These are phyloP conservation scores for Anadara kagoshimensis DNA, from an alignment of 1,140 invertebrate species.

Conservation along the genomic window DNA sequence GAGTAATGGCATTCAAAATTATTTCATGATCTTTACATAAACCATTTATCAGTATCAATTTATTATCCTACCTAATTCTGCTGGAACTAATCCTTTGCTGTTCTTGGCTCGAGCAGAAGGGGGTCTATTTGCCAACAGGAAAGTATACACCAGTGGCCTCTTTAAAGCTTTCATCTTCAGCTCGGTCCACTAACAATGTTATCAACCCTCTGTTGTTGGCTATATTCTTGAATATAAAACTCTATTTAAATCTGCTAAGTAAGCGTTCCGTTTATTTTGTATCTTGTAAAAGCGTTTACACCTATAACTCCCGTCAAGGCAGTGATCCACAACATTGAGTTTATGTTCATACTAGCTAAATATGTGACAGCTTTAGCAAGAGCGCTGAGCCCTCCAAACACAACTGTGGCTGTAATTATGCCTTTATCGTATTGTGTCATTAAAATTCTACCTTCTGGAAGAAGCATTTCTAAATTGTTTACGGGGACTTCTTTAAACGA, in stretches of 20 bases:
- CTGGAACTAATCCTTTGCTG: constrained; percentile 38
- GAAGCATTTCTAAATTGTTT: constrained; percentile 65
- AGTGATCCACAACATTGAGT: constrained; percentile 36
- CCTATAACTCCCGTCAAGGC: constrained; percentile 7
- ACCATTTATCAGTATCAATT: not conserved
- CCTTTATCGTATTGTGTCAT: constrained; percentile 62
- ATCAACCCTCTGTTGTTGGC: constrained; percentile 70
- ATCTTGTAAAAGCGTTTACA: constrained; percentile 23
- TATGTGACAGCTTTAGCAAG: constrained; percentile 60
- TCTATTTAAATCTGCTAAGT: constrained; percentile 63
- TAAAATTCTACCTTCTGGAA: constrained; percentile 68
- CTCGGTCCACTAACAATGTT: constrained; percentile 67
- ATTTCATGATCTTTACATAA: too few species aligned
- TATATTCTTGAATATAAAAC: constrained; percentile 70
- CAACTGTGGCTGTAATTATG: constrained; percentile 49
- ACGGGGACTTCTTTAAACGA: constrained; percentile 71
- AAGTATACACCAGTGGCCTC: constrained; percentile 68
- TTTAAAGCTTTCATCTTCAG: constrained; percentile 71
- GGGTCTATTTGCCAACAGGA: constrained; percentile 61
- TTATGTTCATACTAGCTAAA: constrained; percentile 47
- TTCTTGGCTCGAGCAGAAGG: constrained; percentile 16
- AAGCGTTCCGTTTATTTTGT: constrained; percentile 64
- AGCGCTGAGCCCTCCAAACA: constrained; percentile 51
- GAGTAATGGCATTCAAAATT: too few species aligned
- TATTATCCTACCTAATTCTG: constrained; percentile 51